Evolutionary conservation across 2,797 vertebrate genomes (phyloP).

Genomic region (Chaetophractus vellerosus): DNA sequence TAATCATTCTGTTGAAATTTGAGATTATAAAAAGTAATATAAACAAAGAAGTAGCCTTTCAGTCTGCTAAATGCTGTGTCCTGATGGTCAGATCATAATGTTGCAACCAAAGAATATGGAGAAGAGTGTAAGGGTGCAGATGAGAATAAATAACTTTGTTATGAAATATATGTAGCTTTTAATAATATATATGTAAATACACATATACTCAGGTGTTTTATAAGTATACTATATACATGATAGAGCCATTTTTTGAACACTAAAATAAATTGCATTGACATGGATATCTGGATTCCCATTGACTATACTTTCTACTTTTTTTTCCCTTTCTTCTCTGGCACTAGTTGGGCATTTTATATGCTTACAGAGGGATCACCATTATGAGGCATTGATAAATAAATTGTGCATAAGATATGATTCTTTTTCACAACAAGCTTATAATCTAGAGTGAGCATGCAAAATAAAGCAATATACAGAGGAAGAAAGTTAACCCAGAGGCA

Average conservation of each 20-base stretch:
- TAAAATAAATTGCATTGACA: background rate
- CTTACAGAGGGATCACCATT: background rate
- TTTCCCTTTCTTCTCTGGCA: background rate
- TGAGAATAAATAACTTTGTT: background rate
- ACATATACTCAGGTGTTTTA: background rate
- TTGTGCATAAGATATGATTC: background rate
- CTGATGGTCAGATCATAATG: background rate
- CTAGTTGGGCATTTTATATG: background rate
- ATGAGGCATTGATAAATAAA: background rate
- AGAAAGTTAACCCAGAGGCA: background rate
- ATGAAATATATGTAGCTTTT: background rate
- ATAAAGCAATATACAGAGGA: background rate
- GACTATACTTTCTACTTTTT: background rate
- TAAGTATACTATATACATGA: background rate
- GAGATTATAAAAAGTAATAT: constrained; percentile 68
- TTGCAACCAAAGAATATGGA: constrained; percentile 27
- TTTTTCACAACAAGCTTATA: background rate
- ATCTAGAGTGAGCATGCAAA: background rate
- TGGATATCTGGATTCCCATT: background rate
- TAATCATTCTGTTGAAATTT: constrained; percentile 69
- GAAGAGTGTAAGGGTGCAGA: background rate
- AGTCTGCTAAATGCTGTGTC: constrained; percentile 29
- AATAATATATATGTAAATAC: background rate
- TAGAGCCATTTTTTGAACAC: background rate
- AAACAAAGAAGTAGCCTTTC: constrained; percentile 75